phyloP scores from a whole-genome alignment of 2,113 vertebrate species.

The Pseudopodoces humilis region DNA sequence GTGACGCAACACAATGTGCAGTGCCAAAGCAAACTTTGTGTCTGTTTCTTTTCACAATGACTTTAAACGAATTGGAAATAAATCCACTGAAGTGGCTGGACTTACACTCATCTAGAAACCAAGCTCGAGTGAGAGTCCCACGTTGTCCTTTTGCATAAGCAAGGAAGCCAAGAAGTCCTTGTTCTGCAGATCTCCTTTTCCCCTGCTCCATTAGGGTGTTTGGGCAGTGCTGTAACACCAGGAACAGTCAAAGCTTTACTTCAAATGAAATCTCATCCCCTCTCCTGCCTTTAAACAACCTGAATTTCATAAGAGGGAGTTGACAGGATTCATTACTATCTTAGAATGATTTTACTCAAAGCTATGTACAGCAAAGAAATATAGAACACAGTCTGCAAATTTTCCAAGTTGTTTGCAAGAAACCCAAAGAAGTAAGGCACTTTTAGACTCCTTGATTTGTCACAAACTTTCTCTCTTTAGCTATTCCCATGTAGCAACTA shows the following conservation, averaged over 20 bases:
- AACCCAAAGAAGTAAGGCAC: background rate
- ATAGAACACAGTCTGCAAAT: background rate
- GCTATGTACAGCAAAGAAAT: background rate
- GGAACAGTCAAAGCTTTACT: background rate
- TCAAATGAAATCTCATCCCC: background rate
- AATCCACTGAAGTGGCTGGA: conserved; percentile 24
- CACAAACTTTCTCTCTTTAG: background rate
- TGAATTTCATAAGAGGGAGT: background rate
- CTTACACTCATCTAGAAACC: conserved; percentile 3
- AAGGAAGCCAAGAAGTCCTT: background rate
- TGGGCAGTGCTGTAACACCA: background rate
- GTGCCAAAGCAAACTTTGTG: conserved; percentile 48
- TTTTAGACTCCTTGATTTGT: background rate
- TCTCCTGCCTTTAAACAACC: background rate
- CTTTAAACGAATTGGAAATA: conserved; percentile 38
- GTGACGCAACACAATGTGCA: background rate
- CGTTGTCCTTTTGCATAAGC: background rate
- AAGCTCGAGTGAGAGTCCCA: background rate
- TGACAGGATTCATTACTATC: background rate
- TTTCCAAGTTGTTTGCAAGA: background rate
- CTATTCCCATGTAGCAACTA: background rate
- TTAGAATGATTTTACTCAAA: background rate
- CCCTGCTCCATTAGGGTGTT: background rate
- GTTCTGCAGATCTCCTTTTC: background rate
- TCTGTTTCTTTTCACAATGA: conserved; percentile 55